These are phyloP conservation scores for Macropus fuliginosus DNA, from an alignment of 2,797 vertebrate species.

Conservation along the genomic window DNA sequence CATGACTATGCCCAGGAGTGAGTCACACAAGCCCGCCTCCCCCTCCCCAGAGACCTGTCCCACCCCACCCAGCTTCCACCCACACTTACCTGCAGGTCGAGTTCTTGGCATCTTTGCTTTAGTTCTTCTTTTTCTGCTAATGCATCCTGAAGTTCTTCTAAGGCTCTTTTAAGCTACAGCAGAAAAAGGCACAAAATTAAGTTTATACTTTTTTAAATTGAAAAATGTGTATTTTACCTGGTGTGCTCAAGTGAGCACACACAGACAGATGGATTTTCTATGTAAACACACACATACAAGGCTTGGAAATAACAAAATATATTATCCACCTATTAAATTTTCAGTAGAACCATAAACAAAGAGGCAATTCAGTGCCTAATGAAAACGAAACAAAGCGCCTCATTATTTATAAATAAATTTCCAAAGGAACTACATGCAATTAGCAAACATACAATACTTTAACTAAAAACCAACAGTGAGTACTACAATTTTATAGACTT, in stretches of 20 bases:
- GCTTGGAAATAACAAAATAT: conserved; percentile 20
- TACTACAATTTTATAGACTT: neutral
- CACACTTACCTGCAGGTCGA: conserved; percentile 93
- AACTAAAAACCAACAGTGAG: neutral
- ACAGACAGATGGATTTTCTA: neutral
- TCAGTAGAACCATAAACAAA: neutral
- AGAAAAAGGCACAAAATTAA: conserved; percentile 48
- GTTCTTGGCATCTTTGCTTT: conserved; percentile 94
- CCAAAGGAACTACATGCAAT: conserved; percentile 2
- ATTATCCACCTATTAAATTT: conserved; percentile 27
- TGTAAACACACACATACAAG: neutral
- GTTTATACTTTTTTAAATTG: neutral
- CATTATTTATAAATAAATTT: conserved; percentile 46
- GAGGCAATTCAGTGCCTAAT: conserved; percentile 12
- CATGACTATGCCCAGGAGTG: too few species aligned
- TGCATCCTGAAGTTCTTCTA: conserved; percentile 92
- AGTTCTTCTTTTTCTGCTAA: conserved; percentile 93
- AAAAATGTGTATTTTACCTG: neutral
- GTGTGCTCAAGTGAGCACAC: neutral
- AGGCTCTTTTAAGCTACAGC: conserved; percentile 92
- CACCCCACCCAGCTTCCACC: too few species aligned
- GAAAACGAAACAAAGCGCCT: neutral
- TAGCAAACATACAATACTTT: neutral
- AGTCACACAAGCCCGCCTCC: neutral
- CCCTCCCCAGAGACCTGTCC: neutral